Base-by-base conservation (phyloP, 2,113 vertebrate species). In the Donacobius atricapilla region DNA sequence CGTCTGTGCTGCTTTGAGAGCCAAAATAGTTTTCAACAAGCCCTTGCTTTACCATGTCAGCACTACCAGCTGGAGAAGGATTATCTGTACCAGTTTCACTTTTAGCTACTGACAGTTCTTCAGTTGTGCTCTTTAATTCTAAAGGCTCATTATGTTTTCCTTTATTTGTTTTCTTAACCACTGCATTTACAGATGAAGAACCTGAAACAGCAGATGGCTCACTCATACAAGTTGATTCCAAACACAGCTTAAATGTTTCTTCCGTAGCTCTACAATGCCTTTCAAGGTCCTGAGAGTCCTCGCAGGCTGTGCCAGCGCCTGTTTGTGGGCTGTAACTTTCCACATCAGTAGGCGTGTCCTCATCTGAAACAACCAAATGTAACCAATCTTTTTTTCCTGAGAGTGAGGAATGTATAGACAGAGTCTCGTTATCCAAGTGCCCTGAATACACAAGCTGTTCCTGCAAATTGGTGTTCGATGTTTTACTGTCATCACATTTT, bases 21-120 rank as follows among this genome's bases (percentile, higher is more conserved):
- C 99, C 98, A 97, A 99, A 99, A 96, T 99, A 99, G 97, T 99
- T 99, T 97, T 99, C 99, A 7, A 99, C 99, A 97, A 99, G 98
- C 33, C 99, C 99, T 79, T 99, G 98, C 70, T 99, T 99, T 37
- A 99, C 98, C 63, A 99, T 91, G 97, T 99, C 99, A 83, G 98
- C 98, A 97, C 98, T 99, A 93, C 98, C 99, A 31, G 98, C 96
- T 97, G 98, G 98, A 82, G 99, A 98, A 90, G 94, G 89, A 72
- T 96, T 95, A 92, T 83, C 92, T 76, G 98, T 97, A 96, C 98
- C 98, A 92, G 53, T 63, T 95, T 97, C 96, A 87, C 73, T 95
- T 94, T 86, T 79, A 94, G 82, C 75, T 83, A 35, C 13, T 89
- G 91, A 63, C 42, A 75, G 42, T 68, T 97, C 96, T 90, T 97